Evolutionary conservation across 2,888 invertebrate genomes (phyloP).

Genomic region (Acronicta psi): DNA sequence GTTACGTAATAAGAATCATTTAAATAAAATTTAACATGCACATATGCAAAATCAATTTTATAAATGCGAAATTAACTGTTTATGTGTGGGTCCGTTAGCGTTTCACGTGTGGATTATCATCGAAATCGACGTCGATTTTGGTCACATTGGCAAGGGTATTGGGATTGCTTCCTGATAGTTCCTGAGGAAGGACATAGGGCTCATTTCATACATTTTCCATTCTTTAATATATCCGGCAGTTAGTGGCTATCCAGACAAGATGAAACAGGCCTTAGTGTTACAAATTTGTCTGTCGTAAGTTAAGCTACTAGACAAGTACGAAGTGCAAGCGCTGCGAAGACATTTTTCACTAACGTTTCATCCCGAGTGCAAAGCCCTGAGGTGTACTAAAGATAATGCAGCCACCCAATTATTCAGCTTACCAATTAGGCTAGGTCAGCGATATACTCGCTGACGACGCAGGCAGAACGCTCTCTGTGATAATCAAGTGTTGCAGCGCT

Average conservation of each 20-base stretch:
- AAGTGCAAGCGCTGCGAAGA: neutral
- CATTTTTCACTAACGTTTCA: constrained; percentile 2
- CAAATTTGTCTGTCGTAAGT: neutral
- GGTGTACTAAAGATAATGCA: constrained; percentile 32
- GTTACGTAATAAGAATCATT: constrained; percentile 21
- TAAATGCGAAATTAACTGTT: no score
- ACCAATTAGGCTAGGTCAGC: constrained; percentile 42
- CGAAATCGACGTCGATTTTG: no score
- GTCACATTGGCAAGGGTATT: no score
- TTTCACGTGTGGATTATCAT: no score
- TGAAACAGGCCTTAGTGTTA: no score
- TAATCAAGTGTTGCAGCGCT: constrained; percentile 52
- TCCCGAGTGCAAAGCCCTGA: constrained; percentile 13
- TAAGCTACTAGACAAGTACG: constrained; percentile 3
- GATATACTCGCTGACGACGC: constrained; percentile 17
- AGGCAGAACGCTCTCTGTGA: constrained; percentile 22
- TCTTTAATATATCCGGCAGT: no score
- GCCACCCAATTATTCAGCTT: constrained; percentile 29
- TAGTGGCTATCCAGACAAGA: no score
- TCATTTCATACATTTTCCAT: no score
- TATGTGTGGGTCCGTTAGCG: no score
- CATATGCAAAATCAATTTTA: no score
- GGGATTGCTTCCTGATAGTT: no score
- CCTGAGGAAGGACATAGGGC: no score
- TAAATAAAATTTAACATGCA: constrained; percentile 8